Base-by-base conservation (phyloP, 1,140 invertebrate genomes). In the Dendroctonus ponderosae region DNA sequence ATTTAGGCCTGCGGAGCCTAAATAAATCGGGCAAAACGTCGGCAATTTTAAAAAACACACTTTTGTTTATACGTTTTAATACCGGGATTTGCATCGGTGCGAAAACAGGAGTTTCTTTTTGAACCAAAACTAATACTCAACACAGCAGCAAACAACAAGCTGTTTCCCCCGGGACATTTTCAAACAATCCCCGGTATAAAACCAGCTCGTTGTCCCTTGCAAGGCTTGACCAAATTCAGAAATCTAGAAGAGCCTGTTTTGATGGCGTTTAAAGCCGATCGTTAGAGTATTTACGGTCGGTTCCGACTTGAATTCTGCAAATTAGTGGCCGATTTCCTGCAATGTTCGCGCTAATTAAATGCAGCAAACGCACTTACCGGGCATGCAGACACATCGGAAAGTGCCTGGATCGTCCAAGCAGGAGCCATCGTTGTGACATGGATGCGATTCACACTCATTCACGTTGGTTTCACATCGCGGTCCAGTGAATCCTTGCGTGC, bases 341-440 rank as follows among this genome's bases (percentile, higher is more conserved):
- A 58, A 58, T 11, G 7, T 46, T 0, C 12, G 2, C 43, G 8
- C 12, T 46, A 46, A 46, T 46, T 46, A 11, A 2, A 46, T 46
- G 12, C 12, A 46, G 8, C 2, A 9, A 46, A 11, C 12, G n/a
- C 11, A 61, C 65, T 67, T 85, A 96, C 94, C 94, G 78, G 94
- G 94, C 94, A 98, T 97, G 79, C 96, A 98, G 74, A 96, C 92
- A 75, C 94, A 97, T 70, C 93, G 83, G 81, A 95, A 96, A 5
- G 92, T 95, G 5, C 94, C 94, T n/a, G 93, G 91, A 82, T 96
- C 93, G 74, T 97, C 94, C 58, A 96, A 81, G 75, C 94, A 97
- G 50, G 93, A 96, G 53, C 94, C 94, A 72, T 96, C 92, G 78
- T 96, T 96, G 73, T 93, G 89, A 79, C 94, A 97, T 0, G 94